Base-by-base conservation (phyloP, 2,888 invertebrate species). In the Coremacera marginata region DNA sequence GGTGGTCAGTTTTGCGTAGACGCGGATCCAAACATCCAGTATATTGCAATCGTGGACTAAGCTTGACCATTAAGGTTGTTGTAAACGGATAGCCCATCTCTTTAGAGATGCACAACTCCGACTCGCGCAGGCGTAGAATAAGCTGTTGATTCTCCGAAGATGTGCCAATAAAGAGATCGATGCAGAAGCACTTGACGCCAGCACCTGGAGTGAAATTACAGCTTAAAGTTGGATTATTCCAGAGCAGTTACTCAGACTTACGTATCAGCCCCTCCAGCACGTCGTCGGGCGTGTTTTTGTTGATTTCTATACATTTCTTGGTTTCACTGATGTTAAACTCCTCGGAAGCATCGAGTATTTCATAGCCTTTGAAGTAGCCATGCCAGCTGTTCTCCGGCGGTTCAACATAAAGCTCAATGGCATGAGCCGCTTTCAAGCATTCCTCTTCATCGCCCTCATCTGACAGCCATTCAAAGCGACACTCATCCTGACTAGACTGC, bases 11-110 rank as follows among this genome's bases (percentile, higher is more conserved):
- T n/a, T 11, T 25, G 8, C 16, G 14, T 67, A 74, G 25, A 62
- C 19, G 22, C 1, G 62, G 16, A 1, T 80, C 78, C 75, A 88
- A 74, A 16, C 81, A 68, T 0, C 88, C 88, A 2, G 83, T 87
- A 51, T 82, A 88, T 14, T 86, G 88, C 25, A 82, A 63, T 8
- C 88, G 85, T 2, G 88, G 87, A 57, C 86, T 84, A 1, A 88
- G 49, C 51, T 84, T 84, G 3, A 84, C 84, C 51, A 86, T 81
- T 0, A 88, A 71, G 7, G 86, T 86, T 5, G 85, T 80, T 3
- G 82, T 82, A 19, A 87, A 82, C 2, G 86, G 84, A 76, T 85
- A 86, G 0, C 84, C 84, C 27, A 78, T 80, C 31, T 84, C 83
- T 9, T 82, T 81, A 2, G 87, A 84, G 4, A 86, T 81, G 14